Evolutionary conservation across 2,113 vertebrate genomes (phyloP).

Genomic region (Gadus chalcogrammus): DNA sequence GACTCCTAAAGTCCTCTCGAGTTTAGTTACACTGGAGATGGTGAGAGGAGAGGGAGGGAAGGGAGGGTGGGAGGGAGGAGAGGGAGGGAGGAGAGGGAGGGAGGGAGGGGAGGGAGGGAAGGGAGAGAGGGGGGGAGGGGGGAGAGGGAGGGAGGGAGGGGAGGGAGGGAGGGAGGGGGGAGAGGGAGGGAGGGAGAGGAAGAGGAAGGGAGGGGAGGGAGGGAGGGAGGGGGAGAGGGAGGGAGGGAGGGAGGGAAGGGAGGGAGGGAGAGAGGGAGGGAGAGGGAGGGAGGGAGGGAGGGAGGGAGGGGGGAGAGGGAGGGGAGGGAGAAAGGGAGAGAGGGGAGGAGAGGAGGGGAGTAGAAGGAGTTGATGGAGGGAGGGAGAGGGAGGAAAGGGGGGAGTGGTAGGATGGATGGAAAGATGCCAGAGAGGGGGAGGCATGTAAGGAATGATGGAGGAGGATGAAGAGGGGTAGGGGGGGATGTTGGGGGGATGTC

Average conservation of each 20-base stretch:
- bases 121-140: no score
- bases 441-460: constrained; percentile 54
- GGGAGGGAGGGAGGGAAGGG: constrained; percentile 34
- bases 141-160: no score
- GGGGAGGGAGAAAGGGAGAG: constrained; percentile 13
- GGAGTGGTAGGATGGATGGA: constrained; percentile 50
- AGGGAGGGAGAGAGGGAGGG: constrained; percentile 17
- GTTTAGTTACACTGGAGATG: no score
- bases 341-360: background rate
- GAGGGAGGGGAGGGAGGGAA: no score
- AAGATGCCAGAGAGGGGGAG: constrained; percentile 47
- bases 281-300: no score
- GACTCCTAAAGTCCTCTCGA: no score
- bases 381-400: constrained; percentile 6
- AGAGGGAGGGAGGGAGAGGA: no score
- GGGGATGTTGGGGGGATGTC: background rate
- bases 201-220: constrained; percentile 45
- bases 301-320: no score
- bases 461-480: constrained; percentile 41
- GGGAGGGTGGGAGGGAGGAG: constrained; percentile 52
- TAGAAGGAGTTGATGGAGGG: constrained; percentile 33
- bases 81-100: constrained; percentile 39
- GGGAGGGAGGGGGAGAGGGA: constrained; percentile 25
- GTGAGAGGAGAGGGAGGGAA: constrained; percentile 32
- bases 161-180: no score